Base-by-base conservation (phyloP, 2,888 invertebrate genomes). In the Macrophya annulata region DNA sequence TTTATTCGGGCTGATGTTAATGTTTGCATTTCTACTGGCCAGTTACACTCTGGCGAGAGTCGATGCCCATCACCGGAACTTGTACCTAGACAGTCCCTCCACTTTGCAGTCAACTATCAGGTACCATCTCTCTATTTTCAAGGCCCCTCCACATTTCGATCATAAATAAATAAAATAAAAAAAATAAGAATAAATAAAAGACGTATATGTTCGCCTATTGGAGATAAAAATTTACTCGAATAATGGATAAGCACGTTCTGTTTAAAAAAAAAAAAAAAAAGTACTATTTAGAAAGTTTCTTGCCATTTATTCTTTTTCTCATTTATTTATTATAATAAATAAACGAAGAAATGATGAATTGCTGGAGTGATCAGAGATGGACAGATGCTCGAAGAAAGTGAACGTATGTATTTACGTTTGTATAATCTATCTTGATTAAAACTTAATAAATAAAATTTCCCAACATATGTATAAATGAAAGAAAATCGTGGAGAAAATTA, bases 41-140 rank as follows among this genome's bases (percentile, higher is more conserved):
- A 68, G 68, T 37, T 68, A 37, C 37, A 68, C 12, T 68, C 74
- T 74, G 74, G 74, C 74, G 74, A 74, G 74, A 74, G 74, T 45
- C n/a, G 21, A 25, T 74, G 45, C 43, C 45, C 45, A 74, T 74
- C 74, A 21, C 74, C 74, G 74, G 45, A 74, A 45, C 74, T 12
- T 43, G 45, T 21, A 74, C 74, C 74, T 71, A 43, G 72, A 21
- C 10, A 68, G 31, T 68, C 68, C 68, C 68, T 68, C 68, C 68
- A 37, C n/a, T 12, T 10, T 45, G 21, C n/a, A 45, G 21, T 45
- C 25, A 8, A 45, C 43, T 45, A 21, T 74, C 45, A 12, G n/a
- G 21, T 74, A 45, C 43, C 45, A 74, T 45, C 74, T 74, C 74
- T 45, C 74, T 45, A 21, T n/a, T 74, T 74, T 15, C 43, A n/a